These are phyloP conservation scores for Drosophila sechellia DNA, from an alignment of 1,140 invertebrate species.

Conservation along the genomic window DNA sequence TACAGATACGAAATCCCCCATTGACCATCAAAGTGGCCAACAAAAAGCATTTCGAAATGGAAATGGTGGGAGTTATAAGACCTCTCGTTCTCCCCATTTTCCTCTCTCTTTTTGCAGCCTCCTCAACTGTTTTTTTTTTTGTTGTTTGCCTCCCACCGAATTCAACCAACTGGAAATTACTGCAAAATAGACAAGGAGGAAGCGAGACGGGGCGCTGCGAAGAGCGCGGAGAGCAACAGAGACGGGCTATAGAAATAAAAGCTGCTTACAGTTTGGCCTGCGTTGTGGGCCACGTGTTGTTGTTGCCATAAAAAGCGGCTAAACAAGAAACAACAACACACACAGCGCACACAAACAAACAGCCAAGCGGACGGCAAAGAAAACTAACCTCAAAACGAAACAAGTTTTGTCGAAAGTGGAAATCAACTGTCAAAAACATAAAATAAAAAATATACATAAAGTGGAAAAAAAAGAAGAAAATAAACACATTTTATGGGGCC, in stretches of 20 bases:
- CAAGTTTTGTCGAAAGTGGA: constrained; percentile 57
- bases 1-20: constrained; percentile 30
- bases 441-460: constrained; percentile 34
- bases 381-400: constrained; percentile 72
- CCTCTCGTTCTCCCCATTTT: constrained; percentile 1
- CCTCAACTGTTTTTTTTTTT: constrained; percentile 1
- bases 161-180: constrained; percentile 66
- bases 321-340: constrained; percentile 43
- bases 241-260: constrained; percentile 37
- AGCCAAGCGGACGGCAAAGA: constrained; percentile 29
- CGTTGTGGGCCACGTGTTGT: constrained; percentile 60
- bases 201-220: constrained; percentile 14
- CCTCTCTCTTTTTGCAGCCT: constrained; percentile 10
- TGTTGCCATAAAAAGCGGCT: constrained; percentile 44
- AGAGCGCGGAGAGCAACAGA: constrained; percentile 2
- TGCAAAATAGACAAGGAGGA: constrained; percentile 45
- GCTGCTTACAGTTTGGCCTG: constrained; percentile 42
- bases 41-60: constrained; percentile 51
- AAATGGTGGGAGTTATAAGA: constrained; percentile 41
- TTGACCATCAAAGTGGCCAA: constrained; percentile 50
- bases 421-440: constrained; percentile 50
- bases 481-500: constrained; percentile 27
- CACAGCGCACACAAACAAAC: constrained; percentile 3
- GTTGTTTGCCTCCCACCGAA: constrained; percentile 41
- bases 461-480: constrained; percentile 28